Conservation (phyloP, 2,113 vertebrate genomes). For the Rhipidura dahli region DNA sequence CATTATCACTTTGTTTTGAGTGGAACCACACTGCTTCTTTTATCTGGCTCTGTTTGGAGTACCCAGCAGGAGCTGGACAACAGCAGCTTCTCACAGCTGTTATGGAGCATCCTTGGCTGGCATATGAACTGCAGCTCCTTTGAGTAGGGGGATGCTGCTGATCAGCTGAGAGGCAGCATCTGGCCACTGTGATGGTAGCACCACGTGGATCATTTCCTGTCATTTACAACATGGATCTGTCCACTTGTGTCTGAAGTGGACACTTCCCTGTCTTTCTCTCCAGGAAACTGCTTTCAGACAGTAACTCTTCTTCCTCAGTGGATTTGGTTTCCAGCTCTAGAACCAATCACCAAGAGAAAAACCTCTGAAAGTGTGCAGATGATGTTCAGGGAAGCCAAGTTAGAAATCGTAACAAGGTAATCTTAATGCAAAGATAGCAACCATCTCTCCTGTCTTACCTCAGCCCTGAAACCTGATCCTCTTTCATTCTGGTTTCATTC, state of each 20-base stretch:
- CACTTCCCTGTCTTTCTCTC: neutral
- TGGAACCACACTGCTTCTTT: neutral
- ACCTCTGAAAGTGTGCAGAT: rapidly evolving
- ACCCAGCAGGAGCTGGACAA: neutral
- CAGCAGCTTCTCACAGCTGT: neutral
- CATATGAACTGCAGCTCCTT: neutral
- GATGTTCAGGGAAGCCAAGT: neutral
- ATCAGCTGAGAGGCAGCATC: neutral
- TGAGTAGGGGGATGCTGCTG: neutral
- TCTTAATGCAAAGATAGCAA: neutral
- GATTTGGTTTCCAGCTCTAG: neutral
- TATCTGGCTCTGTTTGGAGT: neutral
- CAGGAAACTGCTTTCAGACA: neutral
- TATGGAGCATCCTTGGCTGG: neutral
- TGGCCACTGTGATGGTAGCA: neutral
- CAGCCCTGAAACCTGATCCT: neutral
- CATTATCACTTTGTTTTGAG: neutral
- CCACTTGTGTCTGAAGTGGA: neutral
- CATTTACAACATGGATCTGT: neutral
- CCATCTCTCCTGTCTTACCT: neutral
- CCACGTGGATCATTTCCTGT: neutral
- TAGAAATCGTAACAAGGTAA: neutral
- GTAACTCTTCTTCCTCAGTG: neutral
- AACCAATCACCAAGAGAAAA: neutral
- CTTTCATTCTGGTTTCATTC: neutral